Base-by-base conservation (phyloP, 2,797 vertebrate species). In the Petrocephalus sullivani region DNA sequence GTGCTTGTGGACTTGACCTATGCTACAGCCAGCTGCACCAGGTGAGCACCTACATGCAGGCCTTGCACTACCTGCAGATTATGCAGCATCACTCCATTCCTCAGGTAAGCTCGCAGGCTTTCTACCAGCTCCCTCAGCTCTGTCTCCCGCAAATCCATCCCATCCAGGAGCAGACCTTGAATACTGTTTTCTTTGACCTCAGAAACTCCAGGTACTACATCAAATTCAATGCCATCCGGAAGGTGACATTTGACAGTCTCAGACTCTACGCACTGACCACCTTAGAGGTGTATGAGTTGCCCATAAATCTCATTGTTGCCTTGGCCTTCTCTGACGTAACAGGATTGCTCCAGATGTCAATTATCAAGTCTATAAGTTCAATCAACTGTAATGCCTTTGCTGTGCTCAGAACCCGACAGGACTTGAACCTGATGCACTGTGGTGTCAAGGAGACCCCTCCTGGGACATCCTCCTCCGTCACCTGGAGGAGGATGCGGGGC, bases 131-230 rank as follows among this genome's bases (percentile, higher is more conserved):
- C 84, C 53, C 85, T 14, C 57, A 86, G 12, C 64, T 88, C 23
- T 33, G n/a, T 23, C 71, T 64, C 33, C 88, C 58, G 4, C n/a
- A 61, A 7, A 88, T 78, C 19, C 53, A 84, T 28, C 46, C 23
- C 1, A 88, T 88, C n/a, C 88, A 86, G 37, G 84, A 56, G 4
- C 64, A 19, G 5, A 85, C 19, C 60, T 16, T 88, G 60, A 64
- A 33, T 6, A 83, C 88, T 12, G 58, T 89, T 3, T 83, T 89
- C 56, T 89, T 87, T 87, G 88, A 89, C 78, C 85, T 89, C 41
- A 19, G 16, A n/a, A 49, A 83, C 58, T 87, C 67, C 9, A 60
- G 16, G 14, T 75, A 88, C 61, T 10, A 41, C 19, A 64, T 86
- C 33, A 71, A 85, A 53, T 71, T 75, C 54, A 19, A 86, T 33